Conservation (phyloP, 2,888 invertebrate species). For the Ennomos quercinarius region DNA sequence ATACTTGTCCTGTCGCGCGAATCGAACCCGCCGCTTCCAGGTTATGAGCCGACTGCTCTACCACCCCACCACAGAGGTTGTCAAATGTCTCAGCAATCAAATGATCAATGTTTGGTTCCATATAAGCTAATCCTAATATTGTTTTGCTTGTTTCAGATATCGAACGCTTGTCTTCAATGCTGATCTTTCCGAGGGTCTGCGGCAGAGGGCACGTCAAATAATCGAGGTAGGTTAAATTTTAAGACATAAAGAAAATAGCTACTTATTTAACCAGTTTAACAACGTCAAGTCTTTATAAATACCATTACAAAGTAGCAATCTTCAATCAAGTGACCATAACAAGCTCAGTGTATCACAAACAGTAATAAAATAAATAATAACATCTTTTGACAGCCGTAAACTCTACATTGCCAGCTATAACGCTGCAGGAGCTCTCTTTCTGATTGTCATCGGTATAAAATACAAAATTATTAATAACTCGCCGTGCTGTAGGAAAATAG, state of each 20-base stretch:
- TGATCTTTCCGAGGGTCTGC: slow-evolving; percentile 49
- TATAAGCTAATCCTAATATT: no score
- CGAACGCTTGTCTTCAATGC: slow-evolving; percentile 65
- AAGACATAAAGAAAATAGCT: no score
- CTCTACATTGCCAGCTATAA: slow-evolving; percentile 60
- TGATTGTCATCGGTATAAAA: slow-evolving; percentile 66
- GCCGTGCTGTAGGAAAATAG: slow-evolving; percentile 34
- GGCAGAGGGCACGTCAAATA: slow-evolving; percentile 55
- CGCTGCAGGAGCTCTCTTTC: slow-evolving; percentile 61
- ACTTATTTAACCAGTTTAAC: not conserved
- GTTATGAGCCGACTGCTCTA: no score
- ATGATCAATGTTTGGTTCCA: no score
- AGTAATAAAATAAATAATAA: slow-evolving; percentile 46
- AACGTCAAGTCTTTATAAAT: slow-evolving; percentile 2
- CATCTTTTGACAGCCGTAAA: slow-evolving; percentile 46
- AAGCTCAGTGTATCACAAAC: slow-evolving; percentile 12
- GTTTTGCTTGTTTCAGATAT: slow-evolving; percentile 63
- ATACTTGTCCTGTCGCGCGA: no score
- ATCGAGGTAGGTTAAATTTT: slow-evolving; percentile 54
- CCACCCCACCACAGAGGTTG: no score
- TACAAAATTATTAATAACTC: slow-evolving; percentile 47
- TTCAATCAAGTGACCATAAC: slow-evolving; percentile 10
- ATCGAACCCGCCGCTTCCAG: no score
- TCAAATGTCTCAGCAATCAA: no score
- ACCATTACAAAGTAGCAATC: slow-evolving; percentile 5